Evolutionary conservation across 2,797 vertebrate genomes (phyloP), one percentile per base, ranked within the genome.

Genomic region (Crenuchus spilurus): DNA sequence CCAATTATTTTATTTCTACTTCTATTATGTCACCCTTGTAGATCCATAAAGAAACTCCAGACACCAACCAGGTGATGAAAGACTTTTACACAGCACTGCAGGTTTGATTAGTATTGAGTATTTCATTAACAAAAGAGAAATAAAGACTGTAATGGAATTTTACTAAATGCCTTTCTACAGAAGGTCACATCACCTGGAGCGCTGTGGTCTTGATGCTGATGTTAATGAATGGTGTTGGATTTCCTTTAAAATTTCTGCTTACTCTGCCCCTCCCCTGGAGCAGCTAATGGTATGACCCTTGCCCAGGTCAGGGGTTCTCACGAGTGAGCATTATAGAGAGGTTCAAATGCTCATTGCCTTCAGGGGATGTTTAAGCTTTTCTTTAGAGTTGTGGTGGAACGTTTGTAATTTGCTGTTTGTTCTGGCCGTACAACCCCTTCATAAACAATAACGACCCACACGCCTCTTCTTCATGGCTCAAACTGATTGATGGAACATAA

Each of bases 301-400:
- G 72, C 62, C 68, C 70, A 48, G 41, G 65, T 77, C 71, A 79
- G 63, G 62, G 64, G 62, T 24, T 63, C 37, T 79, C 42, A 10
- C 3, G 48, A 35, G 26, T 76, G 69, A 75, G 30, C 62, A 58
- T 72, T 58, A 58, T 55, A 31, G 52, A 52, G 39, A 54, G 75
- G 64, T 68, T 80, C 52, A 73, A 76, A 69, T 66, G 60, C 42
- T 33, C 18, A 20, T 75, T 75, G 75, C 78, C 76, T 75, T 48
- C 14, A 58, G 39, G 76, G 68, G 58, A 67, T 2, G 30, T 72
- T 65, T 22, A 48, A 52, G 55, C 35, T 70, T 61, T 61, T 31
- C 62, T 52, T 72, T 60, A 39, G 69, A 22, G 52, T 42, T 73
- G 49, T 11, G 3, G 73, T 63, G 39, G 35, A 60, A 39, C 51